These are phyloP conservation scores for Pedetes capensis DNA, from an alignment of 2,113 vertebrate species.

Conservation along the genomic window DNA sequence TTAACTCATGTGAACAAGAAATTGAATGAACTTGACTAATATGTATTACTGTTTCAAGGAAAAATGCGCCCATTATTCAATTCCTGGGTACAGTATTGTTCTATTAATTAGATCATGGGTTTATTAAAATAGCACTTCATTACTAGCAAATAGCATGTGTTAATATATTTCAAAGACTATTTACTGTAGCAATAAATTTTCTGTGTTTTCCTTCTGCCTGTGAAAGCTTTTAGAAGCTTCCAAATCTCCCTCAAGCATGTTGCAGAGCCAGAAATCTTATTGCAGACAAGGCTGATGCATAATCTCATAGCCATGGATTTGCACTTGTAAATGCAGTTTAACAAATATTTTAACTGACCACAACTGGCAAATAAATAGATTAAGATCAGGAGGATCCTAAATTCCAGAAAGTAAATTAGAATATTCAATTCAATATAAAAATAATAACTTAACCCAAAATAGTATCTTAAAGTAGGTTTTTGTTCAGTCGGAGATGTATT, in stretches of 20 bases:
- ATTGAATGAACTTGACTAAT: neutral
- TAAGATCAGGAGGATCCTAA: neutral
- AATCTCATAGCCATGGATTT: rapidly evolving
- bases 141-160: neutral
- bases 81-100: neutral
- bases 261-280: too few species aligned
- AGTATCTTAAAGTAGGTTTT: neutral
- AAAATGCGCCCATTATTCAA: neutral
- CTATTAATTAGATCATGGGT: neutral
- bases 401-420: neutral
- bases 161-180: neutral
- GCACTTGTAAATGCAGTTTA: neutral
- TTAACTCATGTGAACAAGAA: neutral
- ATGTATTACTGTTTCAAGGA: neutral
- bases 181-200: neutral
- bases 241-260: neutral
- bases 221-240: neutral
- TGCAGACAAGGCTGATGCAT: neutral
- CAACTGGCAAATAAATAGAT: neutral
- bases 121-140: neutral
- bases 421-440: neutral
- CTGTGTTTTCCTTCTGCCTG: neutral
- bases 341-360: neutral
- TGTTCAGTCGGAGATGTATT: neutral
- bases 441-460: neutral